A percentile compares a stretch with the other conserved stretches of the same genome.
Conservation (phyloP, 2,888 invertebrate genomes). For the Arenicola marina region DNA sequence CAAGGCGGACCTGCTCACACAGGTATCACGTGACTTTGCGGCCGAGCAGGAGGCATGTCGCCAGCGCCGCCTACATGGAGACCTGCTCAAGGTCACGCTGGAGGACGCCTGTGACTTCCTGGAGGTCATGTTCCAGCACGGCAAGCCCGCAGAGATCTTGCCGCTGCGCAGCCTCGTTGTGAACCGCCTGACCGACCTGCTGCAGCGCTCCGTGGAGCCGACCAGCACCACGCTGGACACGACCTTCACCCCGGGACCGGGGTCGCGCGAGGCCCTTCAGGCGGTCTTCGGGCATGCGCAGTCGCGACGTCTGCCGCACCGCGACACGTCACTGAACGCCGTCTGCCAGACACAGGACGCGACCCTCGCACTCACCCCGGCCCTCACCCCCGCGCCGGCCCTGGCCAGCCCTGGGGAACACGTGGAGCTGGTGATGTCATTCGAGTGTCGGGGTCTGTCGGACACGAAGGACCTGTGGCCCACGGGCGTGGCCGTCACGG, state of each 20-base stretch:
- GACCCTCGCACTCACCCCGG: not conserved
- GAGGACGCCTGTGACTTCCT: constrained; percentile 19
- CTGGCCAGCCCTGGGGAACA: constrained; percentile 2
- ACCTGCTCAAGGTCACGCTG: constrained; percentile 1
- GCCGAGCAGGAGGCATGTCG: not conserved
- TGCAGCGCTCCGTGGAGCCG: constrained; percentile 41
- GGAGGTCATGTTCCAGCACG: constrained; percentile 35
- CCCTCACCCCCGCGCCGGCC: not conserved
- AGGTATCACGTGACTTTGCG: constrained; percentile 24
- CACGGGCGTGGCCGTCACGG: constrained; percentile 43
- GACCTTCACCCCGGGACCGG: constrained; percentile 39
- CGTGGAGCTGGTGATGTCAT: constrained; percentile 25
- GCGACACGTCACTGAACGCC: constrained; percentile 28
- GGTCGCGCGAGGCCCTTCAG: constrained; percentile 36
- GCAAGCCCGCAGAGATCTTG: constrained; percentile 46
- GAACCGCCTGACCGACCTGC: constrained; percentile 41
- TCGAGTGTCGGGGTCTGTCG: constrained; percentile 36
- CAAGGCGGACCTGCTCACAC: constrained; percentile 30
- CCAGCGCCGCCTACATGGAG: not conserved
- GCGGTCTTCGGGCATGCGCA: constrained; percentile 43
- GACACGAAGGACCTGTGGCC: constrained; percentile 52
- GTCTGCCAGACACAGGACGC: not conserved
- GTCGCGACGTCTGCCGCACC: constrained; percentile 30
- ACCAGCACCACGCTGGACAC: constrained; percentile 35
- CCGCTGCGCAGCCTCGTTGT: constrained; percentile 37